A percentile compares a stretch with the other conserved stretches of the same genome.
Conservation (phyloP, 2,797 vertebrate genomes). For the Nyctibius grandis region DNA sequence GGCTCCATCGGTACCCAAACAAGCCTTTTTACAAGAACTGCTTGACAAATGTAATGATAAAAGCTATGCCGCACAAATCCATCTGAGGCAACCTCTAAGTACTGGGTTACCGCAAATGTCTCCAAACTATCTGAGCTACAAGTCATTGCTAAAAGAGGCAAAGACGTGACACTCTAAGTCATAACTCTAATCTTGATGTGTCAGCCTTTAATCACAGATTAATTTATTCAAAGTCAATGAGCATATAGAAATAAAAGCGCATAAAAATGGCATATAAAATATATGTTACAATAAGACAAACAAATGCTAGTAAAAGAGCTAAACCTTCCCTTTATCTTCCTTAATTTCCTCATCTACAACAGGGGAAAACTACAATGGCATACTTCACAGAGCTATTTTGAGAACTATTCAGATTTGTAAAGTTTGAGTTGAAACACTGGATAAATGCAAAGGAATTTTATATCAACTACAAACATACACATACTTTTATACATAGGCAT, state of each 20-base stretch:
- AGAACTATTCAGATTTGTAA: neutral
- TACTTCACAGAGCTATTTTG: neutral
- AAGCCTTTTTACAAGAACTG: neutral
- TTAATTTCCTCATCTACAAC: neutral
- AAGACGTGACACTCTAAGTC: neutral
- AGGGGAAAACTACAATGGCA: neutral
- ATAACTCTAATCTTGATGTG: neutral
- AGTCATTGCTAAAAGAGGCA: neutral
- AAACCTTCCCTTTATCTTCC: neutral
- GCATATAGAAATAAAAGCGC: neutral
- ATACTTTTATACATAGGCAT: neutral
- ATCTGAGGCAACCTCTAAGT: neutral
- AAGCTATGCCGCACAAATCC: neutral
- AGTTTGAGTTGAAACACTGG: neutral
- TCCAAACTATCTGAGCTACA: neutral
- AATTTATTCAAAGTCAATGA: neutral
- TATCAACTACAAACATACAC: neutral
- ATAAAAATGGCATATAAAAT: neutral
- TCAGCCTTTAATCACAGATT: neutral
- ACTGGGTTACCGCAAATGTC: neutral
- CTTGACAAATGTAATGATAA: neutral
- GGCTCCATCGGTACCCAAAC: neutral
- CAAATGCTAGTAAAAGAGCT: neutral
- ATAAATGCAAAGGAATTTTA: neutral
- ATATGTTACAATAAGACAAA: neutral